phyloP scores from a whole-genome alignment of 1,140 invertebrate species.

The Microplitis mediator region DNA sequence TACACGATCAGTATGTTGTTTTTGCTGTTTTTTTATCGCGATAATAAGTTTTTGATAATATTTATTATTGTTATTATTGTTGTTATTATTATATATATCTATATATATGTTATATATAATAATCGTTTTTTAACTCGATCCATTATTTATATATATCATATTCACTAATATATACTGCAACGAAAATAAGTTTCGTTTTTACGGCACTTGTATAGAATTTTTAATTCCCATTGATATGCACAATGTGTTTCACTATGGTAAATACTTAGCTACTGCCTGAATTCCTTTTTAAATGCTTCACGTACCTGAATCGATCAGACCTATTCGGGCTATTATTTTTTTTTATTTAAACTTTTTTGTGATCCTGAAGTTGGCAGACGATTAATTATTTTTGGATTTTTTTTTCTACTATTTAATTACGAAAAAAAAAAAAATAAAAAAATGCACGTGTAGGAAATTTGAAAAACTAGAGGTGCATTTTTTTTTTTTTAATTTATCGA shows the following conservation, averaged over 20 bases:
- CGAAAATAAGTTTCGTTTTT: constrained; percentile 68
- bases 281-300: constrained; percentile 61
- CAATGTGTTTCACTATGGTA: constrained; percentile 63
- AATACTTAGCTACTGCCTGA: constrained; percentile 63
- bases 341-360: constrained; percentile 29
- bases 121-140: constrained; percentile 46
- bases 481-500: too few relatives aligned
- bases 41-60: constrained; percentile 31
- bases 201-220: constrained; percentile 73
- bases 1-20: constrained; percentile 49
- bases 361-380: too few relatives aligned
- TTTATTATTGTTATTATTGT: background rate
- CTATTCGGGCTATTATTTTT: constrained; percentile 57
- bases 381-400: too few relatives aligned
- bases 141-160: constrained; percentile 60
- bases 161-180: constrained; percentile 52
- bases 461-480: too few relatives aligned
- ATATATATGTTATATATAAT: constrained; percentile 47
- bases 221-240: constrained; percentile 64
- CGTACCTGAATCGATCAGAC: constrained; percentile 61
- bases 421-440: too few relatives aligned
- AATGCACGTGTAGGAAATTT: too few relatives aligned
- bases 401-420: too few relatives aligned
- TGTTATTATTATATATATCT: constrained; percentile 12
- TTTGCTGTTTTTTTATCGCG: constrained; percentile 46